Evolutionary conservation across 2,888 invertebrate genomes (phyloP).

Genomic region (Unio pictorum): DNA sequence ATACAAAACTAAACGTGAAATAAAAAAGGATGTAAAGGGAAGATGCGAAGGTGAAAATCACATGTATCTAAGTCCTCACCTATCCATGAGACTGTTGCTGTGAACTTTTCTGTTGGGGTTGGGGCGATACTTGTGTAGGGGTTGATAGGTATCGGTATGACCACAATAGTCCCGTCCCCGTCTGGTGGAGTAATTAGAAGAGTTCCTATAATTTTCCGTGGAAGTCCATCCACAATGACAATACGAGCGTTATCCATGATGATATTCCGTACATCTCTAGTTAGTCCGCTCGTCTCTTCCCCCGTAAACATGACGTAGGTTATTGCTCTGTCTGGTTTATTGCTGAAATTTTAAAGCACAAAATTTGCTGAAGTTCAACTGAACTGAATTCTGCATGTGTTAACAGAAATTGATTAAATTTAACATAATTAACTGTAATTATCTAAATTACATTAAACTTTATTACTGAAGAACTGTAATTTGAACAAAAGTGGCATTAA

Average conservation of each 20-base stretch:
- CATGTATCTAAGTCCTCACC: not conserved
- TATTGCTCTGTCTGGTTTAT: slow-evolving; percentile 27
- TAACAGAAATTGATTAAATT: no score
- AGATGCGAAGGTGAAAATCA: no score
- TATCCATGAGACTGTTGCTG: slow-evolving; percentile 7
- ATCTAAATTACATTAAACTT: no score
- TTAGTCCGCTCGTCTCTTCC: slow-evolving; percentile 24
- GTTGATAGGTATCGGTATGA: slow-evolving; percentile 30
- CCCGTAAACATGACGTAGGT: slow-evolving; percentile 41
- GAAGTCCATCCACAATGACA: slow-evolving; percentile 29
- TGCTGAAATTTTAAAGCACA: slow-evolving; percentile 4
- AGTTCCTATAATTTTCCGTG: slow-evolving; percentile 41
- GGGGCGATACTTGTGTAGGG: slow-evolving; percentile 25
- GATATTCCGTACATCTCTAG: slow-evolving; percentile 26
- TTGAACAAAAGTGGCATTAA: no score
- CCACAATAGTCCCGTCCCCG: slow-evolving; percentile 25
- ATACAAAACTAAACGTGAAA: no score
- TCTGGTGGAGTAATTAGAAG: slow-evolving; percentile 36
- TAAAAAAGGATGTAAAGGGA: no score
- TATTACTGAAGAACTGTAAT: no score
- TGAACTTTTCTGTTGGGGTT: slow-evolving; percentile 16
- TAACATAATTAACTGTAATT: no score
- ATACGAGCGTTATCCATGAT: slow-evolving; percentile 35
- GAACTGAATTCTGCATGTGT: no score
- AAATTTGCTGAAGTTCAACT: no score